Evolutionary conservation across 2,797 vertebrate genomes (phyloP), one percentile per base, ranked within the genome.

Genomic region (Gallinago nigripennis): DNA sequence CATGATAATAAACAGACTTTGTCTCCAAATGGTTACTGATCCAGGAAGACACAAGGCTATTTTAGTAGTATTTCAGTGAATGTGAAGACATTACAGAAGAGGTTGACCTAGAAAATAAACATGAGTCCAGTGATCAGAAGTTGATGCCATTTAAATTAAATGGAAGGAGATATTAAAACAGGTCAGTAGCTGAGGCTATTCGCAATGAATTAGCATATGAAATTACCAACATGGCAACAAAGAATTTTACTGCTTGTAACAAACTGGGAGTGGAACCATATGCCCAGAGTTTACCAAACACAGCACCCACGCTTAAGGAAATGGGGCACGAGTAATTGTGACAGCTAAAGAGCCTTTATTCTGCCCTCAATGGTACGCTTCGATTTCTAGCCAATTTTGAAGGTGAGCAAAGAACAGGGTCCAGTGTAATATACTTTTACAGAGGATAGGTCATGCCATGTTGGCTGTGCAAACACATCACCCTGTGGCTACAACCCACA

Each of bases 1-100:
- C 93, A 94, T 15, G 92, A 90, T 93, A 88, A 97, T 91, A 95
- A 97, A 96, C 96, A 97, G 95, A 96, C 77, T 96, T 95, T 95
- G 94, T 88, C 92, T 97, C 96, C 96, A 97, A 97, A 97, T 96
- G 95, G 94, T 95, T 95, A 91, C 96, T 95, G 95, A 97, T 97
- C 96, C 95, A 96, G 93, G 94, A 90, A 79, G 93, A 90, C 90
- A 95, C 41, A 5, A 83, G 90, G 90, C 95, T 97, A 96, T 97
- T 96, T 97, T 94, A 76, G 95, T 88, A 75, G 82, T 78, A 90
- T 88, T 91, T 83, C 73, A 84, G 90, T 46, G 80, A 86, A 75
- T 72, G 88, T 16, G 82, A 79, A 96, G 94, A 69, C 80, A 39
- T 83, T 69, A 37, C 33, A 50, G 92, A 66, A 76, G 77, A 92